phyloP scores from a whole-genome alignment of 1,140 invertebrate genomes.

The Atopsyche davidsoni region DNA sequence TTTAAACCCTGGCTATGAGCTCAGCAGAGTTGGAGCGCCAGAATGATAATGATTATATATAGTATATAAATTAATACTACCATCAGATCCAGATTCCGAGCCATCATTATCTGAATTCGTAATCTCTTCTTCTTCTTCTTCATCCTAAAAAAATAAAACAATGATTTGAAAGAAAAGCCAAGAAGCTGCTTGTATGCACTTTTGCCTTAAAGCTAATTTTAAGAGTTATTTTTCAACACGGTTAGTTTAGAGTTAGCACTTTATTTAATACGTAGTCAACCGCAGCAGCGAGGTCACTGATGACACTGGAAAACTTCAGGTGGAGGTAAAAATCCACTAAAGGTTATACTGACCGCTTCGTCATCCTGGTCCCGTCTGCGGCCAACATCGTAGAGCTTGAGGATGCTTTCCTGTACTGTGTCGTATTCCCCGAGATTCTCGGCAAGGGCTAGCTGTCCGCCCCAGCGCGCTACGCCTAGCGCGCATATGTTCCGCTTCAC shows the following conservation, averaged over 20 bases:
- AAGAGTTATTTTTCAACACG: not conserved
- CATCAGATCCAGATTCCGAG: constrained; percentile 45
- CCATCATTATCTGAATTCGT: constrained; percentile 50
- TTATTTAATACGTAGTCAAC: too few species aligned
- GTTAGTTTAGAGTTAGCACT: too few species aligned
- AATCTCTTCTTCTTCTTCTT: constrained; percentile 66
- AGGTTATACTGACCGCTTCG: constrained; percentile 50
- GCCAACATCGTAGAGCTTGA: constrained; percentile 78
- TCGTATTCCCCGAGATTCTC: constrained; percentile 74
- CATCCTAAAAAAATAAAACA: too few species aligned
- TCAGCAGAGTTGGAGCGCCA: not conserved
- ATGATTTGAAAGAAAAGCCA: too few species aligned
- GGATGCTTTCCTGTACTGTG: constrained; percentile 73
- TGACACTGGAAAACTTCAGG: too few species aligned
- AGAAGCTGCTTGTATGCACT: too few species aligned
- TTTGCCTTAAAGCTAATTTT: too few species aligned
- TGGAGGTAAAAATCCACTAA: constrained; percentile 6
- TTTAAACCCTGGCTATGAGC: too few species aligned
- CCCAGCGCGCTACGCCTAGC: constrained; percentile 65
- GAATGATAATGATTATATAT: constrained; percentile 1
- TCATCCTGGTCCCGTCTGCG: constrained; percentile 66
- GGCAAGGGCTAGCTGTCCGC: constrained; percentile 75
- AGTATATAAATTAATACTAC: constrained; percentile 7
- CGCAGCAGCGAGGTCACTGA: too few species aligned
- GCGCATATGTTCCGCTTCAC: constrained; percentile 77